A percentile compares a stretch with the other conserved stretches of the same genome.
Conservation (phyloP, 2,113 vertebrate genomes). For the Nerophis ophidion region DNA sequence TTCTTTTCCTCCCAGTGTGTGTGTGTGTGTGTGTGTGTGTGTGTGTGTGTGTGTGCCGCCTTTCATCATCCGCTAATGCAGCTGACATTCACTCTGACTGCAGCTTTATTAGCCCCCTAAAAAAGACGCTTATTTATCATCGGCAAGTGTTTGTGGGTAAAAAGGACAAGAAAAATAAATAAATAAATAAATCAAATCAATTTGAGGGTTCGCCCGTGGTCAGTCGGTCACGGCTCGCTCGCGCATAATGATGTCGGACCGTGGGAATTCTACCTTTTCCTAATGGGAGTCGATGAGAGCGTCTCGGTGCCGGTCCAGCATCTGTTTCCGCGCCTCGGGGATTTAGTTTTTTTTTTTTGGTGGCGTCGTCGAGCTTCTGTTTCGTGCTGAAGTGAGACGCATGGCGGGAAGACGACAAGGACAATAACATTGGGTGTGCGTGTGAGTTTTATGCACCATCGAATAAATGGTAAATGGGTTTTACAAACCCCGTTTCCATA, state of each 20-base stretch:
- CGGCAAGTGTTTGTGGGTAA: conserved; percentile 22
- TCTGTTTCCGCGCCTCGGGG: conserved; percentile 63
- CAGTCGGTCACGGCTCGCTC: conserved; percentile 38
- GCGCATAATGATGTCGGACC: conserved; percentile 46
- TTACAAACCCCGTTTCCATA: too few relatives aligned
- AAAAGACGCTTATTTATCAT: conserved; percentile 29
- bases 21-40: neutral
- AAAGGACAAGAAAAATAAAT: neutral
- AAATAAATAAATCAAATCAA: conserved; percentile 50
- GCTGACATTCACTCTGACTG: conserved; percentile 30
- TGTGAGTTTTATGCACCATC: too few relatives aligned
- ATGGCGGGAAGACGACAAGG: conserved; percentile 42
- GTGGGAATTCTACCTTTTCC: conserved; percentile 29
- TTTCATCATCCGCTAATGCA: conserved; percentile 10
- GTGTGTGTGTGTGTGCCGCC: neutral
- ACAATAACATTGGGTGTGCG: too few relatives aligned
- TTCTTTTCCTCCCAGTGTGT: neutral
- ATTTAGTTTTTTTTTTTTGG: conserved; percentile 38
- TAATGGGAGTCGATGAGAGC: conserved; percentile 53
- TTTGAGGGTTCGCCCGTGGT: conserved; percentile 45
- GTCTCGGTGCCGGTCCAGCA: conserved; percentile 44
- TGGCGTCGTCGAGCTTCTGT: conserved; percentile 63
- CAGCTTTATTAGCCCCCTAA: conserved; percentile 26
- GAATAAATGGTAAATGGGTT: too few relatives aligned
- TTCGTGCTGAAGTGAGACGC: conserved; percentile 59